Evolutionary conservation across 2,888 invertebrate genomes (phyloP).

Genomic region (Anorthoa munda): DNA sequence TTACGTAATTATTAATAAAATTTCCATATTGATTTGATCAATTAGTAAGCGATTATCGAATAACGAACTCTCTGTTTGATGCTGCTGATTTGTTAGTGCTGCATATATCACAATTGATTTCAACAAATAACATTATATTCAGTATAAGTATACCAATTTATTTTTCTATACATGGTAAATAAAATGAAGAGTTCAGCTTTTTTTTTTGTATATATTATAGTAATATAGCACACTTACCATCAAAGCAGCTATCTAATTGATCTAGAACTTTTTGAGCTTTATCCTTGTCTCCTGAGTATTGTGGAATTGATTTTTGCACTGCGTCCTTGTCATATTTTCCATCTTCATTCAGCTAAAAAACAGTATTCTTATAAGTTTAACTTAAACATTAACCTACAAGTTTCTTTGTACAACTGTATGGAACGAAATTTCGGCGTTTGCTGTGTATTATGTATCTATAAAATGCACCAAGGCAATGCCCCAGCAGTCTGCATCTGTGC

Average conservation of each 20-base stretch:
- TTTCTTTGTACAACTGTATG: neutral
- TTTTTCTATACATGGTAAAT: neutral
- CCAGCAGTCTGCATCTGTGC: too few species aligned
- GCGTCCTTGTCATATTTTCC: constrained; percentile 33
- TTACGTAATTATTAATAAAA: neutral
- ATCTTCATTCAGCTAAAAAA: constrained; percentile 40
- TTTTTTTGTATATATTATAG: neutral
- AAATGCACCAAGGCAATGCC: neutral
- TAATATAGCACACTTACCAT: constrained; percentile 38
- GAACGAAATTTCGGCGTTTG: neutral
- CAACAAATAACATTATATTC: too few species aligned
- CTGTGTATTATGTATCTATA: neutral
- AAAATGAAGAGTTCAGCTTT: neutral
- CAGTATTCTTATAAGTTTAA: neutral
- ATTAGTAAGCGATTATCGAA: too few species aligned
- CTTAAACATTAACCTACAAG: neutral
- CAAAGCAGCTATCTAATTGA: constrained; percentile 44
- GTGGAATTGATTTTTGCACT: constrained; percentile 6
- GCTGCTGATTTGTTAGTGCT: too few species aligned
- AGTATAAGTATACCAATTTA: too few species aligned
- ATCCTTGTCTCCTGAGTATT: constrained; percentile 23
- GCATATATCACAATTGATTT: too few species aligned
- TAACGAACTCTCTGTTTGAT: neutral
- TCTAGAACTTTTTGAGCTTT: constrained; percentile 19
- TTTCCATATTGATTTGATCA: neutral